These are phyloP conservation scores for Prunella strophiata DNA, from an alignment of 2,797 vertebrate genomes.

Conservation along the genomic window DNA sequence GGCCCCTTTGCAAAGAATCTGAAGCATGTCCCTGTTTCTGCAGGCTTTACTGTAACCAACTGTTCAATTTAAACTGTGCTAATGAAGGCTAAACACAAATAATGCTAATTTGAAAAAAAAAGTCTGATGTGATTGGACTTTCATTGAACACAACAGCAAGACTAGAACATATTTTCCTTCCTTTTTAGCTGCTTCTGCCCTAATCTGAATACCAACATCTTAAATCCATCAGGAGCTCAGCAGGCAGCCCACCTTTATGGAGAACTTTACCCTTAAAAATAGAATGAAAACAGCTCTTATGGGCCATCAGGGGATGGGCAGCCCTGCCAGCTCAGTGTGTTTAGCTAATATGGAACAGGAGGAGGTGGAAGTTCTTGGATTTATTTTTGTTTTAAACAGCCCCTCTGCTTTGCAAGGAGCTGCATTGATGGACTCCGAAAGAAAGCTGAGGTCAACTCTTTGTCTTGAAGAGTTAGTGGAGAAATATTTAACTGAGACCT, in stretches of 20 bases:
- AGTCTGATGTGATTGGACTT: slow-evolving; percentile 35
- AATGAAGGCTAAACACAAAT: slow-evolving; percentile 61
- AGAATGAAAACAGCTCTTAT: slow-evolving; percentile 30
- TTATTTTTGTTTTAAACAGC: slow-evolving; percentile 26
- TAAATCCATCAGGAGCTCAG: slow-evolving; percentile 57
- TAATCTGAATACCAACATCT: slow-evolving; percentile 58
- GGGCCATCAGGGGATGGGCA: background rate
- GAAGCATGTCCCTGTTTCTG: background rate
- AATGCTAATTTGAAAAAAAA: slow-evolving; percentile 40
- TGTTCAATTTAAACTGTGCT: background rate
- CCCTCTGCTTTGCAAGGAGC: background rate
- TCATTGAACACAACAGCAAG: background rate
- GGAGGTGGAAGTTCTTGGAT: slow-evolving; percentile 29
- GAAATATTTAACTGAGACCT: slow-evolving; percentile 34
- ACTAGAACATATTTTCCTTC: background rate
- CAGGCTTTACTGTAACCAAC: slow-evolving; percentile 15
- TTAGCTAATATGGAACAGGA: slow-evolving; percentile 41
- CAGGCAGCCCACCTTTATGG: slow-evolving; percentile 43
- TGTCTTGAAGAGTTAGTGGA: slow-evolving; percentile 41
- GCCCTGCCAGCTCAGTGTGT: background rate
- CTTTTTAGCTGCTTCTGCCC: slow-evolving; percentile 25
- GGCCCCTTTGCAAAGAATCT: background rate
- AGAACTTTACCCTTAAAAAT: slow-evolving; percentile 47
- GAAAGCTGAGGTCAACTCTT: slow-evolving; percentile 17
- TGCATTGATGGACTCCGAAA: background rate